Base-by-base conservation (phyloP, 2,888 invertebrate genomes). In the Pachycephus smyrnensis region DNA sequence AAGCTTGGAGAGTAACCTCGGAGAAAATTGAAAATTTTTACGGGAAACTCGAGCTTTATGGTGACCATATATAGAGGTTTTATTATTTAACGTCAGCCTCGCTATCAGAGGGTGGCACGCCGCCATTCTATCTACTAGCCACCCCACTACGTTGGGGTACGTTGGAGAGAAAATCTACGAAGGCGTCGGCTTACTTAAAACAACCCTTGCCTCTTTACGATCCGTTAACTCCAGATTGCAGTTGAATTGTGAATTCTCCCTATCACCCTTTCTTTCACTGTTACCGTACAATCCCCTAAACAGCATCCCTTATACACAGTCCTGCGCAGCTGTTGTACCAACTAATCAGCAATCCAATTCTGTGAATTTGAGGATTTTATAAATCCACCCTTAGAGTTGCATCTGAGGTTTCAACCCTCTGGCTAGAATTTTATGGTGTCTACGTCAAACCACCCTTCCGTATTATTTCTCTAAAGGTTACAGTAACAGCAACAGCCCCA, bases 21-120 rank as follows among this genome's bases (percentile, higher is more conserved):
- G 76, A 40, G 71, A 76, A 76, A 76, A 76, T 76, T 76, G 76
- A 76, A 76, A 76, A 76, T 76, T 76, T 73, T 55, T 32, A 23
- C 30, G 40, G 23, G 23, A 55, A 55, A 23, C 55, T 55, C 55
- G 55, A 55, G 55, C 55, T 55, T 55, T 55, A 55, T 23, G 55
- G 23, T 55, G 55, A 55, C 55, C 55, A 23, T 55, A 23, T 23
- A 55, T 55, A 55, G 55, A 55, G 55, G 9, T 68, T 76, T 76
- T 76, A 73, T 76, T 36, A 73, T 76, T 40, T 30, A 32, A 76
- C 31, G 73, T 30, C 31, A 30, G 71, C 6, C 23, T 71, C 12
- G 11, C 30, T 55, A 55, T 55, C 55, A 55, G 55, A 23, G 55
- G 15, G 23, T 9, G 23, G 55, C 23, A 55, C 2, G 55, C 3